Evolutionary conservation across 2,113 vertebrate species (phyloP).

Genomic region (Colistium nudipinnis): DNA sequence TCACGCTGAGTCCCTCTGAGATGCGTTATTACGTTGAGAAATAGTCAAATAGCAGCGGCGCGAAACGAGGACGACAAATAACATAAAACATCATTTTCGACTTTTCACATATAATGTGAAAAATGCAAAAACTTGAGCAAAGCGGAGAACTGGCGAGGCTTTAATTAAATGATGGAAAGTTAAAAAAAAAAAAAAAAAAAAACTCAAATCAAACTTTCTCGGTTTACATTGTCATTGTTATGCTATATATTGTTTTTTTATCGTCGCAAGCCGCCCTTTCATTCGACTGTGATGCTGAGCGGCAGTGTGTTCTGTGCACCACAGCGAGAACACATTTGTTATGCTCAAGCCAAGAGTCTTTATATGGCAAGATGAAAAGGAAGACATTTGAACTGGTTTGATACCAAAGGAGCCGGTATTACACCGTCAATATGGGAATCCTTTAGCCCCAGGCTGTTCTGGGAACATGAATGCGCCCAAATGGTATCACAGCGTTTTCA

Average conservation of each 20-base stretch:
- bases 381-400: slow-evolving; percentile 58
- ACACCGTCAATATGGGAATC: slow-evolving; percentile 58
- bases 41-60: background rate
- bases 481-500: slow-evolving; percentile 40
- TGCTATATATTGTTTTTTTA: too few relatives aligned
- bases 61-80: background rate
- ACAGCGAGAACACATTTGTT: slow-evolving; percentile 41
- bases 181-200: too few relatives aligned
- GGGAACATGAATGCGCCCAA: slow-evolving; percentile 59
- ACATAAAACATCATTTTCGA: background rate
- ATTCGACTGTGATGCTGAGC: slow-evolving; percentile 13
- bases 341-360: slow-evolving; percentile 58
- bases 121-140: too few relatives aligned
- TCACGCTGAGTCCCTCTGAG: background rate
- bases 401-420: slow-evolving; percentile 58
- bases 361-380: slow-evolving; percentile 61
- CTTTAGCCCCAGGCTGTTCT: slow-evolving; percentile 59
- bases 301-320: slow-evolving; percentile 35
- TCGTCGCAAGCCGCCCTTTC: too few relatives aligned
- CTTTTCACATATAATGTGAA: too few relatives aligned
- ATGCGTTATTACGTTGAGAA: background rate
- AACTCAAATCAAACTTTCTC: too few relatives aligned
- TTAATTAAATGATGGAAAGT: too few relatives aligned
- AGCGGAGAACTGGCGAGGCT: too few relatives aligned
- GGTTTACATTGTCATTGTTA: too few relatives aligned